phyloP scores from a whole-genome alignment of 2,113 vertebrate species.

The Suncus etruscus region DNA sequence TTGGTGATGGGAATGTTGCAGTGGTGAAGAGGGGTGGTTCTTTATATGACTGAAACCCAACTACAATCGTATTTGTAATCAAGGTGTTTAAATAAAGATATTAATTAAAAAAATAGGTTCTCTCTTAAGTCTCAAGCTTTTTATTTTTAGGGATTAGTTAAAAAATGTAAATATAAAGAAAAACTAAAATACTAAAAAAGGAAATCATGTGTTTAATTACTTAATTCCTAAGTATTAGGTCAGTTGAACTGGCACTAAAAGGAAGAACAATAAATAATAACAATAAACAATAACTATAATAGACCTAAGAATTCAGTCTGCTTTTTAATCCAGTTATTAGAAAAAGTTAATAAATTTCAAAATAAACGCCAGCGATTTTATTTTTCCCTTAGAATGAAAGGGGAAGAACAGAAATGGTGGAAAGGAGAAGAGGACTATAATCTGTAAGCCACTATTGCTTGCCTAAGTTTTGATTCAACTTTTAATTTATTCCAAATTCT shows the following conservation, averaged over 20 bases:
- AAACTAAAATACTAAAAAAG: conserved; percentile 50
- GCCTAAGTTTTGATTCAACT: neutral
- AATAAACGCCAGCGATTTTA: conserved; percentile 47
- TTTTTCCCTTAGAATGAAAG: conserved; percentile 29
- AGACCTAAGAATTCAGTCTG: conserved; percentile 30
- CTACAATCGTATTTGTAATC: no score
- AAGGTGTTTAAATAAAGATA: no score
- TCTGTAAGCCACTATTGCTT: neutral
- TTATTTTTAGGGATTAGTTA: conserved; percentile 37
- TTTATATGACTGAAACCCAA: no score
- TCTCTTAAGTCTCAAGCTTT: conserved; percentile 25
- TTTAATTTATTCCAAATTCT: conserved; percentile 11
- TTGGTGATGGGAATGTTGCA: no score
- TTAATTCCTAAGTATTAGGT: neutral
- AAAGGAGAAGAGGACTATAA: no score
- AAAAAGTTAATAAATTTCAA: conserved; percentile 47
- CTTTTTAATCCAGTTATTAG: conserved; percentile 27
- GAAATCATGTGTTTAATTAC: conserved; percentile 23
- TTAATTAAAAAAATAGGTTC: neutral
- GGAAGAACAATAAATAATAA: neutral
- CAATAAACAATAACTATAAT: neutral
- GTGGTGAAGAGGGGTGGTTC: no score
- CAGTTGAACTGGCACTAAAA: neutral
- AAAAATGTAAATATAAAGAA: conserved; percentile 5
- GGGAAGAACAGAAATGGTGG: neutral